Base-by-base conservation (phyloP, 2,113 vertebrate species). In the Myrmecophaga tridactyla region DNA sequence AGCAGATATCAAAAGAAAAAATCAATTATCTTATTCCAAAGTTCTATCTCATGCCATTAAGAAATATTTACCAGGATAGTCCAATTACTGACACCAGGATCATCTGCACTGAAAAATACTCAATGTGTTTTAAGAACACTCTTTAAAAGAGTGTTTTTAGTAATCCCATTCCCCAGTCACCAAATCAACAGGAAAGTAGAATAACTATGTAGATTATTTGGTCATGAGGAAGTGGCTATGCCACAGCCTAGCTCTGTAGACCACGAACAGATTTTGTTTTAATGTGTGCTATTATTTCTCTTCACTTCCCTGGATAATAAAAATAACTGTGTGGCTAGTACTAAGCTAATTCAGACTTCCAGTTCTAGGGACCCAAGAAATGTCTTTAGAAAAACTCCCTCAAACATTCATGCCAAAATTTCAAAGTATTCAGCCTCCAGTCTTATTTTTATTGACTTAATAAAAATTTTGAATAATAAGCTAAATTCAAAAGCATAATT, bases 321-420 rank as follows among this genome's bases (percentile, higher is more conserved):
- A 86, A 90, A 65, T 14, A 17, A 53, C 77, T 18, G 7, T 29
- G 41, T 4, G 46, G 21, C 29, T 51, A 4, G 58, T 51, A n/a
- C n/a, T n/a, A n/a, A n/a, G n/a, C n/a, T n/a, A n/a, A n/a, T n/a
- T n/a, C n/a, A n/a, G n/a, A 76, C 23, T n/a, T 75, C 60, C n/a
- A 86, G 48, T 25, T 36, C 34, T 69, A 73, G 1, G 51, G 4
- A 29, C 31, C 48, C 15, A 65, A 92, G 36, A 84, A 69, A 60
- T 18, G 46, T 34, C 96, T 58, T 86, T n/a, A 75, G 51, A 39
- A 53, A 70, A 51, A 93, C 25, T 75, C 41, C 41, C 25, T 31
- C 43, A 62, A 41, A 36, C 20, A 46, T 25, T 67, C n/a, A 20
- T 29, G 31, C 62, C 63, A 7, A 84, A 95, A 67, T 56, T 51